A percentile compares a stretch with the other conserved stretches of the same genome.
Conservation (phyloP, 2,888 invertebrate species). For the Caenorhabditis sp. region DNA sequence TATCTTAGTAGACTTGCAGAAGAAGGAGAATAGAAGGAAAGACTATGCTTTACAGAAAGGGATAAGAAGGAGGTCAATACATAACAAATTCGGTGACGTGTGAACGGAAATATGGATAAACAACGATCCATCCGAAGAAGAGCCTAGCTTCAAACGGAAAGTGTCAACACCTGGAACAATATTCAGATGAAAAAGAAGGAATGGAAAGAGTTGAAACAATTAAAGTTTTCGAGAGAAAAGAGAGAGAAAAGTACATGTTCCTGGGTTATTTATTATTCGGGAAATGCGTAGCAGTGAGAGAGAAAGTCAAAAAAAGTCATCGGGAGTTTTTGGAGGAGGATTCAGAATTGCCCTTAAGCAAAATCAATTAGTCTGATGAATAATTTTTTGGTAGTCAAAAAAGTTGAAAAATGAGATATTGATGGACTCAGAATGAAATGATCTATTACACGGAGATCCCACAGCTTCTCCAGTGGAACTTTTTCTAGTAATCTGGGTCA, state of each 20-base stretch:
- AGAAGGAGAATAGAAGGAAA: conserved; percentile 14
- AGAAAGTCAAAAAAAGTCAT: not conserved
- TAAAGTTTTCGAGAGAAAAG: conserved; percentile 3
- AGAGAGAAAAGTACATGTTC: conserved; percentile 46
- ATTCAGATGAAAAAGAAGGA: not conserved
- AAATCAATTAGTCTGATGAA: not conserved
- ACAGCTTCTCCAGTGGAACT: too few relatives aligned
- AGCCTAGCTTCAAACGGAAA: not conserved
- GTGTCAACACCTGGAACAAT: conserved; percentile 8
- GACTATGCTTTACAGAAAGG: conserved; percentile 39
- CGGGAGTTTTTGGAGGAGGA: conserved; percentile 2
- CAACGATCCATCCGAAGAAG: conserved; percentile 10
- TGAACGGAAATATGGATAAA: conserved; percentile 27
- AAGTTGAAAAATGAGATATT: too few relatives aligned
- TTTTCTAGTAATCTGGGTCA: too few relatives aligned
- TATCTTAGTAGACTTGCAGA: too few relatives aligned
- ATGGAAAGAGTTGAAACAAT: conserved; percentile 6
- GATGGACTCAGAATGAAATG: too few relatives aligned
- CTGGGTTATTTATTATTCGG: conserved; percentile 46
- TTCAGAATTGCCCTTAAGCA: not conserved
- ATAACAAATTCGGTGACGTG: conserved; percentile 56
- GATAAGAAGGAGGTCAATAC: conserved; percentile 56
- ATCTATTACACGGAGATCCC: too few relatives aligned
- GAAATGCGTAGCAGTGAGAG: conserved; percentile 23
- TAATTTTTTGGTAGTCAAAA: too few relatives aligned